phyloP scores from a whole-genome alignment of 2,797 vertebrate species.

The Anabas testudineus region DNA sequence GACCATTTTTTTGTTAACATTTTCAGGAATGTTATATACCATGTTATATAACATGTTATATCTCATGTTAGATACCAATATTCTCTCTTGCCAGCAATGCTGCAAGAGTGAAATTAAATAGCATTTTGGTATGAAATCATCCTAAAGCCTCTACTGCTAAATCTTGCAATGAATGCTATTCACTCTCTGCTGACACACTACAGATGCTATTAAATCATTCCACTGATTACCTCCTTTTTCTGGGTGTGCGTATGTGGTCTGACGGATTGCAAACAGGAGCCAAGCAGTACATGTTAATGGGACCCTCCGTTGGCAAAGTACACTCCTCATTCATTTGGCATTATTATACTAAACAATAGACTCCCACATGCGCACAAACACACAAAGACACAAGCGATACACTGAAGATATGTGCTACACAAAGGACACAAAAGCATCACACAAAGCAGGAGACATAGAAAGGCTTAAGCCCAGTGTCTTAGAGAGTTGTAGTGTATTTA shows the following conservation, averaged over 20 bases:
- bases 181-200: slow-evolving; percentile 49
- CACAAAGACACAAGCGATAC: slow-evolving; percentile 12
- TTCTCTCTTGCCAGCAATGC: neutral
- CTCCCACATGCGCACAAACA: slow-evolving; percentile 20
- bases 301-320: slow-evolving; percentile 55
- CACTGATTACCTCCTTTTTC: slow-evolving; percentile 67
- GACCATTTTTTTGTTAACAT: neutral
- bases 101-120: slow-evolving; percentile 11
- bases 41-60: too few relatives aligned
- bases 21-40: too few relatives aligned
- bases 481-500: slow-evolving; percentile 51
- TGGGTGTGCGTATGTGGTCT: slow-evolving; percentile 21
- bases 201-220: slow-evolving; percentile 71
- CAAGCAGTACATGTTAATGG: slow-evolving; percentile 67
- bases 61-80: neutral
- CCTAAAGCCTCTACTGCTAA: slow-evolving; percentile 21
- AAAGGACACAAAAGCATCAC: slow-evolving; percentile 32
- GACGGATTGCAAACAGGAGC: slow-evolving; percentile 52
- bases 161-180: slow-evolving; percentile 26
- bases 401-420: slow-evolving; percentile 7
- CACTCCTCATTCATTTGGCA: slow-evolving; percentile 65
- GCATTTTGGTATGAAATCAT: slow-evolving; percentile 28
- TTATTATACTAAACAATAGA: slow-evolving; percentile 60
- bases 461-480: slow-evolving; percentile 23
- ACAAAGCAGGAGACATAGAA: slow-evolving; percentile 16